Evolutionary conservation across 2,113 vertebrate genomes (phyloP).

Genomic region (Caretta caretta): DNA sequence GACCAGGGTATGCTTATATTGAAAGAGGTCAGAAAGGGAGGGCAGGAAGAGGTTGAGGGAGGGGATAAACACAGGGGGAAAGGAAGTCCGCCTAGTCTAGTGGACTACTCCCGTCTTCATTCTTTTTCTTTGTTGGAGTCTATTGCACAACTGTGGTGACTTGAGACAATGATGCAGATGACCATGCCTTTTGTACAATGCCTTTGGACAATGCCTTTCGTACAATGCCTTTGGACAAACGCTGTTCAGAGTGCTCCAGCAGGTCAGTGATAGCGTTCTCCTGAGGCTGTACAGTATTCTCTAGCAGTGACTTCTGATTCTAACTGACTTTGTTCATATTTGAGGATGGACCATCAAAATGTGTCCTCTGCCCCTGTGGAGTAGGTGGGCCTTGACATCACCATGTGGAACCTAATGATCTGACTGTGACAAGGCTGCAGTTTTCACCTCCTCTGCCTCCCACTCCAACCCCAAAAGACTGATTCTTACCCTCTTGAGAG

Average conservation of each 20-base stretch:
- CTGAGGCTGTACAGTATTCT: background rate
- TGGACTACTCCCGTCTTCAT: background rate
- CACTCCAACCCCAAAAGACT: background rate
- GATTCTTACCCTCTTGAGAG: background rate
- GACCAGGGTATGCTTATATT: background rate
- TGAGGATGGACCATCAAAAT: background rate
- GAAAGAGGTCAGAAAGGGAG: background rate
- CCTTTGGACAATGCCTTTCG: too few relatives aligned
- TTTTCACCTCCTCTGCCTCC: background rate
- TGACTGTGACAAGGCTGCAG: constrained; percentile 1
- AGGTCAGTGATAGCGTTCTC: background rate
- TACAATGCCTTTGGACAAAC: background rate
- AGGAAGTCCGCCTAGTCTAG: fast-evolving
- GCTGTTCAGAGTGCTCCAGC: background rate
- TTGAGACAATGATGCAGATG: background rate
- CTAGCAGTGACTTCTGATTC: background rate
- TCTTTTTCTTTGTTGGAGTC: background rate
- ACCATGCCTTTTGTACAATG: background rate
- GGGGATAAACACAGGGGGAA: background rate
- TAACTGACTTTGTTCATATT: background rate
- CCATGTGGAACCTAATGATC: background rate
- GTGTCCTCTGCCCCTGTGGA: background rate
- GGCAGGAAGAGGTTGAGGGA: background rate
- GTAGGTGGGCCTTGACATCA: background rate
- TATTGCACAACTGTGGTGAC: background rate